Conservation (phyloP, 2,113 vertebrate species). For the Aegithalos caudatus region DNA sequence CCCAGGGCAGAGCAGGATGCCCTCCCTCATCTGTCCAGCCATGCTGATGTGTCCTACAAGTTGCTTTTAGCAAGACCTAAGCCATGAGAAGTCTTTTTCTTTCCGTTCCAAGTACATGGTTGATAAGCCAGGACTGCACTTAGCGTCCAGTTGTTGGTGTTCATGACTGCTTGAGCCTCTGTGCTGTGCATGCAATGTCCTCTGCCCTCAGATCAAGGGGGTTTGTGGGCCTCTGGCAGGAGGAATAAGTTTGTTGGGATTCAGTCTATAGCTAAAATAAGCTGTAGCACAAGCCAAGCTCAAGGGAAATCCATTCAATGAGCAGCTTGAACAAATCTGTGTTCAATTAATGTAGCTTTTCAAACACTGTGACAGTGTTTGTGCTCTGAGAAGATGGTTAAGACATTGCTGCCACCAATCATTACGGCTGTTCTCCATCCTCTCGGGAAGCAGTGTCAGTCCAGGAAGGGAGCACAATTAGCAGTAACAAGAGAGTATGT, state of each 20-base stretch:
- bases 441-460: constrained; percentile 50
- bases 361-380: constrained; percentile 62
- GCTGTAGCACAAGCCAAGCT: constrained; percentile 39
- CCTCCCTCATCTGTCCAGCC: fast-evolving
- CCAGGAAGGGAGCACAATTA: constrained; percentile 56
- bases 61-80: neutral
- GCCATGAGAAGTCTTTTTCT: neutral
- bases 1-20: neutral
- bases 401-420: constrained; percentile 64
- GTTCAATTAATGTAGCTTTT: constrained; percentile 67
- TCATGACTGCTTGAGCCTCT: neutral
- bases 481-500: constrained; percentile 20
- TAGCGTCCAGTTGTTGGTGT: neutral
- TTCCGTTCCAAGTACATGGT: fast-evolving
- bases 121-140: neutral
- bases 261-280: constrained; percentile 48
- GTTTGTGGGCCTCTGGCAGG: neutral
- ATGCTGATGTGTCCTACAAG: neutral
- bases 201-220: neutral
- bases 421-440: constrained; percentile 31
- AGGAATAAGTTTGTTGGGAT: neutral
- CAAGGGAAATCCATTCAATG: constrained; percentile 54
- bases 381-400: constrained; percentile 55
- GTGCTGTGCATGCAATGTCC: neutral
- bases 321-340: constrained; percentile 62